Conservation (phyloP, 2,888 invertebrate species). For the Metopia argyrocephala region DNA sequence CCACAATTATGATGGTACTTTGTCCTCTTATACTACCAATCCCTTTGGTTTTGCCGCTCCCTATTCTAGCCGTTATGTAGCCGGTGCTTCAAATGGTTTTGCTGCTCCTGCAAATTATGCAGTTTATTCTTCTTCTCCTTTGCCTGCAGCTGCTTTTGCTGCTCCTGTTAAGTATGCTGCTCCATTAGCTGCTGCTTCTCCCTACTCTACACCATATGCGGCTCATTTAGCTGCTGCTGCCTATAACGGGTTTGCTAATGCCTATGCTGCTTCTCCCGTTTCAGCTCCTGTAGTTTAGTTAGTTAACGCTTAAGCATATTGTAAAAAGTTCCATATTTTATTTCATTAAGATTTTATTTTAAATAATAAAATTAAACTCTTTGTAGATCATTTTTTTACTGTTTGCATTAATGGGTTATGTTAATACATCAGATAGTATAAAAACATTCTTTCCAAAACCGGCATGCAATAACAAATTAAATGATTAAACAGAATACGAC, state of each 20-base stretch:
- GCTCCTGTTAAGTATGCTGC: not conserved
- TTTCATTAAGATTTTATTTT: not conserved
- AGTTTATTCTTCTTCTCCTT: not conserved
- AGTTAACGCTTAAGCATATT: not conserved
- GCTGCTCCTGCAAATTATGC: conserved; percentile 59
- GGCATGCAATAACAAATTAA: too few species aligned
- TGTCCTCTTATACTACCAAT: conserved; percentile 74
- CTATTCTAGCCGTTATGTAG: conserved; percentile 73
- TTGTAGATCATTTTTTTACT: too few species aligned
- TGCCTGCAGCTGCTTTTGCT: not conserved
- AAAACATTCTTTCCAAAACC: too few species aligned
- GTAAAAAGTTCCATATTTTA: not conserved
- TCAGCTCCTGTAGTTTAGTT: conserved; percentile 12
- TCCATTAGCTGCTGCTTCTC: not conserved
- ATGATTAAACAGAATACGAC: too few species aligned
- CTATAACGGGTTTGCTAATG: conserved; percentile 1
- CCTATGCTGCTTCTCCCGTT: conserved; percentile 9
- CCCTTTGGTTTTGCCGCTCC: conserved; percentile 74
- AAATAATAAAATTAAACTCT: not conserved
- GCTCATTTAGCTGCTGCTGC: not conserved
- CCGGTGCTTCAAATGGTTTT: conserved; percentile 68
- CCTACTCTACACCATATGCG: not conserved
- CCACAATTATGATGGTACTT: conserved; percentile 73
- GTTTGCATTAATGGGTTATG: too few species aligned
- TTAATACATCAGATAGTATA: too few species aligned